Conservation (phyloP, 2,113 vertebrate genomes). For the Agapornis roseicollis region DNA sequence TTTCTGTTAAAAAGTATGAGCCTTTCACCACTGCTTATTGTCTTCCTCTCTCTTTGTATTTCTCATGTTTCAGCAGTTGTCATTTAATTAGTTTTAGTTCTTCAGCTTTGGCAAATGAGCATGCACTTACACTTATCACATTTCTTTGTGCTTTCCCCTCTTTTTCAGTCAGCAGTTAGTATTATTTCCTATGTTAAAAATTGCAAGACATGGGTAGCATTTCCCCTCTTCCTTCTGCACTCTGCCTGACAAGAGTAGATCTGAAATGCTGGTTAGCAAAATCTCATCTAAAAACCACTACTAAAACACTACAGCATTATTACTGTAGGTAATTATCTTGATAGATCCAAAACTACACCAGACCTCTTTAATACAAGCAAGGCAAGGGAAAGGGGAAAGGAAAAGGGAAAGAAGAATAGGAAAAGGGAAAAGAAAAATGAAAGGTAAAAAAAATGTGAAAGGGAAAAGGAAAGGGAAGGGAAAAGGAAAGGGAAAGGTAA, state of each 20-base stretch:
- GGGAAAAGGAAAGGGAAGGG: too few species aligned
- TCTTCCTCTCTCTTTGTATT: not conserved
- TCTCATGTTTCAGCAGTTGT: not conserved
- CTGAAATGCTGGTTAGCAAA: not conserved
- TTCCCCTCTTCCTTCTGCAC: not conserved
- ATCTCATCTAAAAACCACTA: not conserved
- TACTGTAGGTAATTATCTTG: not conserved
- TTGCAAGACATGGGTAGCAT: not conserved
- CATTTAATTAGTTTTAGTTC: not conserved
- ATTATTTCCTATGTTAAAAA: not conserved
- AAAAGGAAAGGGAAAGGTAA: rapidly evolving
- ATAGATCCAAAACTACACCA: not conserved
- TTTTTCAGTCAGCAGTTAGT: not conserved
- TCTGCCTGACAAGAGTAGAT: not conserved
- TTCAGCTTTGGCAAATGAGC: not conserved
- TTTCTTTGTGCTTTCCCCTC: not conserved
- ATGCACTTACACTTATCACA: not conserved
- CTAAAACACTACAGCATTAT: not conserved
- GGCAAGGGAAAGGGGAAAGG: not conserved
- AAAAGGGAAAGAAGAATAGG: not conserved
- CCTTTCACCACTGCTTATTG: not conserved
- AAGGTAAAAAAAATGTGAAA: too few species aligned
- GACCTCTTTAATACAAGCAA: not conserved
- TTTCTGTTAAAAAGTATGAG: not conserved
- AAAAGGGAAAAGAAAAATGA: rapidly evolving